A percentile compares a stretch with the other conserved stretches of the same genome.
Conservation (phyloP, 2,888 invertebrate species). For the Euplagia quadripunctaria region DNA sequence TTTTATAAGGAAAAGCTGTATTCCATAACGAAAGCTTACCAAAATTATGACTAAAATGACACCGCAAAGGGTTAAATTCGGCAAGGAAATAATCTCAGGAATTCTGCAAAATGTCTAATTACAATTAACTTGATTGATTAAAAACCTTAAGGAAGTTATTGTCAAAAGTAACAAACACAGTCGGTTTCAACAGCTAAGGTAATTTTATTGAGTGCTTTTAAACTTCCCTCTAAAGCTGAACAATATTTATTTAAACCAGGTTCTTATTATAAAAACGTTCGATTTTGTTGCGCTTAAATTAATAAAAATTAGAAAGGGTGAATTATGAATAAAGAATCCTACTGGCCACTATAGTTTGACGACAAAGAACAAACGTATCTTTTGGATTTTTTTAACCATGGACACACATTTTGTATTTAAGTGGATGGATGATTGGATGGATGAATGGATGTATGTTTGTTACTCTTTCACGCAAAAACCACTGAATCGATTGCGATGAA, state of each 20-base stretch:
- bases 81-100: background rate
- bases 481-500: too few species aligned
- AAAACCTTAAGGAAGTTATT: slow-evolving; percentile 8
- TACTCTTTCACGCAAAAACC: too few species aligned
- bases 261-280: slow-evolving; percentile 23
- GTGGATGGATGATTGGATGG: too few species aligned
- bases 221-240: slow-evolving; percentile 29
- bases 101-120: background rate
- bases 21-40: too few species aligned
- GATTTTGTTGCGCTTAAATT: background rate
- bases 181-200: slow-evolving; percentile 18
- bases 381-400: too few species aligned
- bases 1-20: too few species aligned
- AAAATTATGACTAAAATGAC: too few species aligned
- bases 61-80: background rate
- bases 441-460: too few species aligned
- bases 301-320: too few species aligned
- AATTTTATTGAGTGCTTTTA: slow-evolving; percentile 44
- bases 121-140: slow-evolving; percentile 5
- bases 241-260: slow-evolving; percentile 44
- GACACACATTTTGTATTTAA: too few species aligned
- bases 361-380: too few species aligned
- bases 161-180: slow-evolving; percentile 11
- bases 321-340: background rate
- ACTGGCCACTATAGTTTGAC: background rate